Evolutionary conservation across 2,797 vertebrate species (phyloP).

Genomic region (Tenualosa ilisha): DNA sequence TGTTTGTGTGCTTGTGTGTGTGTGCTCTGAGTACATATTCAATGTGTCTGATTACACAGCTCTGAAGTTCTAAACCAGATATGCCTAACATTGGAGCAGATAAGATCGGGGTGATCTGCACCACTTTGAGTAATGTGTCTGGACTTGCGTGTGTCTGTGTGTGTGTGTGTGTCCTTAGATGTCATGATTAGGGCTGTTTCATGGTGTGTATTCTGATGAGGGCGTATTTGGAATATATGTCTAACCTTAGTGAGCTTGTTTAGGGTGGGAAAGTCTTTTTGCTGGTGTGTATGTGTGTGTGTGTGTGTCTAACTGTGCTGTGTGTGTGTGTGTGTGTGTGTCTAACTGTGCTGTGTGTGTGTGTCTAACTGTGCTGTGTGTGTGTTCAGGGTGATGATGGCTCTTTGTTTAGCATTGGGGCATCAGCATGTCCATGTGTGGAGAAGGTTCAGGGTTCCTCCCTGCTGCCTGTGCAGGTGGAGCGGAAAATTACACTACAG

Average conservation of each 20-base stretch:
- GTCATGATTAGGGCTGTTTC: background rate
- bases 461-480: conserved; percentile 83
- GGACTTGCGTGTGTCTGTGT: too few relatives aligned
- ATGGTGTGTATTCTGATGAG: background rate
- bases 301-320: too few relatives aligned
- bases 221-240: background rate
- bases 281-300: background rate
- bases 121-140: background rate
- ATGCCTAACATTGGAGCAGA: background rate
- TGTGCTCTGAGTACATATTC: conserved; percentile 26
- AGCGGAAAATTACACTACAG: conserved; percentile 83
- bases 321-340: background rate
- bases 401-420: conserved; percentile 73
- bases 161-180: conserved; percentile 11
- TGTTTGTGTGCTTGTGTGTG: background rate
- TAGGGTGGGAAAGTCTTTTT: background rate
- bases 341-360: conserved; percentile 28
- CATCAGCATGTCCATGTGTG: conserved; percentile 89
- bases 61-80: background rate
- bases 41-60: background rate
- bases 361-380: conserved; percentile 9
- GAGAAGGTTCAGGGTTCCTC: conserved; percentile 85
- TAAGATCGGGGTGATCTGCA: background rate
- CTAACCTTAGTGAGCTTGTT: background rate
- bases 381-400: conserved; percentile 75